Base-by-base conservation (phyloP, 2,888 invertebrate genomes). In the Cheilosia variabilis region DNA sequence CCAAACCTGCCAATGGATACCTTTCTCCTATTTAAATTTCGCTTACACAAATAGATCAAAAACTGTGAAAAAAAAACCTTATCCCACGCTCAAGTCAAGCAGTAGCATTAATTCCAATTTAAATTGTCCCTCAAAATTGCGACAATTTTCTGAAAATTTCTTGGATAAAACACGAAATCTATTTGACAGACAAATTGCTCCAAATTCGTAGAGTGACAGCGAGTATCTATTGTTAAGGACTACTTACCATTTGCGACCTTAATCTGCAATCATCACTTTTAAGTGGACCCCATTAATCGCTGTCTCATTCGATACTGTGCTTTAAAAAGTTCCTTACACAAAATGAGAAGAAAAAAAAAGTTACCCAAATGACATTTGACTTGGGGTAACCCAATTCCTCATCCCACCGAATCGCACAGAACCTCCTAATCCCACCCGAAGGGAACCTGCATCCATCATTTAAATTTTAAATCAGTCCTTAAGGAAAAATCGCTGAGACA, bases 391-490 rank as follows among this genome's bases (percentile, higher is more conserved):
- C 75, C 66, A 73, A 83, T 83, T 79, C 22, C 22, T 10, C 55
- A 34, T 60, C 65, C 55, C 31, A 13, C 19, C 17, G 5, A 24
- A 34, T 55, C 65, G 41, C 31, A 9, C n/a, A 31, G 5, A 24
- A 17, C 45, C 58, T 5, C 60, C 4, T n/a, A 19, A 7, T 15
- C 41, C 22, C n/a, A 3, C 34, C 24, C 45, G 15, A 37, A 17
- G 15, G 17, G 43, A 68, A 4, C 62, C 72, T 34, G 15, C 43
- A 47, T 72, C 60, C 69, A 84, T 80, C 71, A 84, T 84, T 84
- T 80, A 84, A 84, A 84, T 80, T 84, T 84, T 66, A 84, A 80
- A 80, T 84, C 75, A 76, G 80, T 80, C 84, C 75, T 84, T 80
- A 80, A 80, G 71, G 84, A 45, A 84, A 84, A 80, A 80, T 84